Percentiles rank a stretch among this genome's conserved stretches.
These are phyloP conservation scores for Calidris pugnax DNA, from an alignment of 2,113 vertebrate genomes.

Conservation along the genomic window DNA sequence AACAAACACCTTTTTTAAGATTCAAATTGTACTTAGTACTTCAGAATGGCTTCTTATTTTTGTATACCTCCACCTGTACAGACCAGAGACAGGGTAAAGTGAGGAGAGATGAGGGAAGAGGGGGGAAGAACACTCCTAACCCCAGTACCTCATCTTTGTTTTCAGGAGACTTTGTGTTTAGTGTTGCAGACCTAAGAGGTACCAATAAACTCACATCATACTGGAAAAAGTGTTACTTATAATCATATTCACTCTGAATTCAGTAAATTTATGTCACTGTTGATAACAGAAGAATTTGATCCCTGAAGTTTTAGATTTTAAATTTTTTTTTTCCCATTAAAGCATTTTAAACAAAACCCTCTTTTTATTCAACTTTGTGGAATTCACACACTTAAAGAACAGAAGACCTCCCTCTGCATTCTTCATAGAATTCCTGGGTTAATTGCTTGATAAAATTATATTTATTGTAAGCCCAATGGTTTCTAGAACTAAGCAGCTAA, in stretches of 20 bases:
- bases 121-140: neutral
- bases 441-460: neutral
- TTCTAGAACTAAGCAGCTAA: neutral
- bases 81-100: neutral
- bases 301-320: neutral
- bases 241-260: neutral
- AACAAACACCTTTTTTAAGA: neutral
- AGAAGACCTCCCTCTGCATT: neutral
- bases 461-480: neutral
- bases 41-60: neutral
- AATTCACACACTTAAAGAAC: neutral
- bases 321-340: neutral
- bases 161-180: neutral
- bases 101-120: neutral
- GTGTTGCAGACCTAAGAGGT: fast-evolving
- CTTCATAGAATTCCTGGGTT: neutral
- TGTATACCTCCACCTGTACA: neutral
- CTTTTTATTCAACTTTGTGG: neutral
- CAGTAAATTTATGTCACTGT: neutral
- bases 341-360: neutral
- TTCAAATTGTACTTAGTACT: neutral
- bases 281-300: neutral
- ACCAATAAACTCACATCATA: neutral
- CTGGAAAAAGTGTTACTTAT: neutral
- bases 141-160: neutral